A percentile compares a stretch with the other conserved stretches of the same genome.
Conservation (phyloP, 2,113 vertebrate genomes). For the Callionymus lyra region DNA sequence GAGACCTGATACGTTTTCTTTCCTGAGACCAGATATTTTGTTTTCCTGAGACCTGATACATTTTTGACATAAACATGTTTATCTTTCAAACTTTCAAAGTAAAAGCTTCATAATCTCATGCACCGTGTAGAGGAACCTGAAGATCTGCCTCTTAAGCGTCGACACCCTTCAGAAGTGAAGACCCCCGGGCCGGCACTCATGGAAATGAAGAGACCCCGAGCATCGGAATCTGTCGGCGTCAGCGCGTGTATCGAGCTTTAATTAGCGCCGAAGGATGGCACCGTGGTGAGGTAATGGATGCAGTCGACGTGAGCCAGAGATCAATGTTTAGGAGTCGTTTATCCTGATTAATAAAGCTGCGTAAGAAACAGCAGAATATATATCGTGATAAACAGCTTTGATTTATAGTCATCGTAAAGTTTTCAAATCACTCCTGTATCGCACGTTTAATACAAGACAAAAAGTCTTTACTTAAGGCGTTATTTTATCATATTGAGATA, state of each 20-base stretch:
- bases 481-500: too few species aligned
- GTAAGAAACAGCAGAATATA: too few species aligned
- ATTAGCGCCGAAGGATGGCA: constrained; percentile 22
- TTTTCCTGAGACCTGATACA: too few species aligned
- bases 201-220: constrained; percentile 34
- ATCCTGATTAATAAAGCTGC: constrained; percentile 37
- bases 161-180: constrained; percentile 24
- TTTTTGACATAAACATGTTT: background rate
- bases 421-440: too few species aligned
- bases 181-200: constrained; percentile 26
- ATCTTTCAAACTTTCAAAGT: background rate
- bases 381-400: background rate
- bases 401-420: too few species aligned
- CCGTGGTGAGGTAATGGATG: constrained; percentile 28
- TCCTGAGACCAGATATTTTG: too few species aligned
- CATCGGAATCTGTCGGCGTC: constrained; percentile 39
- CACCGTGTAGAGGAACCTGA: constrained; percentile 2
- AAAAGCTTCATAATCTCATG: constrained; percentile 11
- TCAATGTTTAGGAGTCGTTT: constrained; percentile 43
- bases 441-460: too few species aligned
- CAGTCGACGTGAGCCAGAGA: constrained; percentile 24
- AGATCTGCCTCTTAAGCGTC: constrained; percentile 39
- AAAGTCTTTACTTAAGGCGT: too few species aligned
- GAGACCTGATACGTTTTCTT: too few species aligned
- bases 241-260: constrained; percentile 39